Evolutionary conservation across 2,797 vertebrate species (phyloP), one percentile per base, ranked within the genome.

Genomic region (Betta splendens): DNA sequence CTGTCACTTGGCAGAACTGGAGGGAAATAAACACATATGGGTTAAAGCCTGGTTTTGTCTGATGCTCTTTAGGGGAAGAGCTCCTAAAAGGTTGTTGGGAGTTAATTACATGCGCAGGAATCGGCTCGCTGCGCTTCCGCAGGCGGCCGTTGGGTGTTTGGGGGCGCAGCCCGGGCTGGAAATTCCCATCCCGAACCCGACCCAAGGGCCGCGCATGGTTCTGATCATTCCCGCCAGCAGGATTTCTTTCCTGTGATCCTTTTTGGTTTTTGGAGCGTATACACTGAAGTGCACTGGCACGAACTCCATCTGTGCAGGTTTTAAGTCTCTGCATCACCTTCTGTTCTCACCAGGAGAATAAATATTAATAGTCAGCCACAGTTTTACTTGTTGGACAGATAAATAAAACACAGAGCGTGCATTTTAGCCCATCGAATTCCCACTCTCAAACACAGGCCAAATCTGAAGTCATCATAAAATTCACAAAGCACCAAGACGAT

Each of bases 271-370:
- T 22, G 17, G 13, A 44, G n/a, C 46, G 20, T 18, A 12, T 33
- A 11, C 47, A 35, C 43, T 69, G 38, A 57, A 51, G 44, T 26
- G 36, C 10, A 57, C 22, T 43, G 25, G 57, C 42, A 43, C 38
- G 36, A 16, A 49, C 47, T 12, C 72, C 60, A 63, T 75, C 72
- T 72, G 72, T 40, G 57, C 46, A 64, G 59, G 72, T 59, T 60
- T 60, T 44, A 23, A 11, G 22, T 44, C 55, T 31, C 36, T 22
- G 56, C 22, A n/a, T 51, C 39, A 32, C 31, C 32, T 39, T 25
- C 52, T 65, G 53, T 46, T 64, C 28, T 40, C 13, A 23, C 20
- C 28, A 32, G 25, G 16, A 43, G 9, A 49, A 28, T 2, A 47
- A 40, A 29, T 71, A 36, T 9, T 62, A 15, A 16, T 16, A 11